A percentile compares a stretch with the other conserved stretches of the same genome.
These are phyloP conservation scores for Tetranychus urticae DNA, from an alignment of 1,140 invertebrate genomes.

Conservation along the genomic window DNA sequence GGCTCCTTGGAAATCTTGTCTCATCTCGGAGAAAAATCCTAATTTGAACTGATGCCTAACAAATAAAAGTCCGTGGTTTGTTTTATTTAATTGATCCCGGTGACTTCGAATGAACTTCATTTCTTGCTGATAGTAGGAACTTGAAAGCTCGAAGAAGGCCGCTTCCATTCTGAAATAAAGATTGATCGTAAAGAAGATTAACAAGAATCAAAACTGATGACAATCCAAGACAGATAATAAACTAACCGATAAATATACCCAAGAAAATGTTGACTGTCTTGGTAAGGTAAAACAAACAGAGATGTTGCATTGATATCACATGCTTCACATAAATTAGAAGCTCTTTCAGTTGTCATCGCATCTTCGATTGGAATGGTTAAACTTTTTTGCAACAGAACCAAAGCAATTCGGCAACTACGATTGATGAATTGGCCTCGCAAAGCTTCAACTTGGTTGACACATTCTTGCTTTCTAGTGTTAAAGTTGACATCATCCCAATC, in stretches of 20 bases:
- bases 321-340: slow-evolving; percentile 56
- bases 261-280: slow-evolving; percentile 26
- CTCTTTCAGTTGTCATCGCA: slow-evolving; percentile 57
- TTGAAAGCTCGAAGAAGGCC: slow-evolving; percentile 73
- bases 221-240: background rate
- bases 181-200: background rate
- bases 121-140: slow-evolving; percentile 72
- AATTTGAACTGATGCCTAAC: slow-evolving; percentile 92
- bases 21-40: slow-evolving; percentile 81
- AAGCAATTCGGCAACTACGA: slow-evolving; percentile 57
- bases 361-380: slow-evolving; percentile 49
- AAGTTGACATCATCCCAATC: slow-evolving; percentile 87
- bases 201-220: background rate
- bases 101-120: slow-evolving; percentile 64
- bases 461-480: slow-evolving; percentile 82
- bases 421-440: slow-evolving; percentile 50
- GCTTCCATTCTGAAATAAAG: slow-evolving; percentile 44
- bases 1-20: slow-evolving; percentile 61
- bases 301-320: slow-evolving; percentile 78
- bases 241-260: slow-evolving; percentile 1
- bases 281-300: slow-evolving; percentile 67
- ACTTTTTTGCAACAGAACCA: slow-evolving; percentile 66
- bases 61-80: slow-evolving; percentile 67
- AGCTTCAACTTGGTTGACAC: slow-evolving; percentile 62
- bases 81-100: slow-evolving; percentile 71